Conservation (phyloP, 2,113 vertebrate genomes). For the Eublepharis macularius region DNA sequence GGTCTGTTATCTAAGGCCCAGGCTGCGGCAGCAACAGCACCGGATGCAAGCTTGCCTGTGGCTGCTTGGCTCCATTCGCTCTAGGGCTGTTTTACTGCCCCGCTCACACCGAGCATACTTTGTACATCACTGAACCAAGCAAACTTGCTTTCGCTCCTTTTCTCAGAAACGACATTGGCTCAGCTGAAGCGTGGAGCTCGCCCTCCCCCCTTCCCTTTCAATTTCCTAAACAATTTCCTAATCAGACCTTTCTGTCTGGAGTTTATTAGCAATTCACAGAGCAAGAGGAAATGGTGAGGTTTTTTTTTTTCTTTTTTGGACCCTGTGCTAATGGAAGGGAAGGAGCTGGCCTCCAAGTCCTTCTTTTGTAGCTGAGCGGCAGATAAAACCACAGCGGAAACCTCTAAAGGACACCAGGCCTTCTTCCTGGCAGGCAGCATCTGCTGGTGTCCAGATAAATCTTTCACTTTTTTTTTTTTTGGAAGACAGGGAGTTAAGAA, state of each 20-base stretch:
- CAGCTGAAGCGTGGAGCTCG: accelerated
- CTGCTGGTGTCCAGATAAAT: neutral
- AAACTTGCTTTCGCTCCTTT: neutral
- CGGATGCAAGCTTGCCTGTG: no score
- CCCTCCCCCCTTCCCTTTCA: conserved; percentile 52
- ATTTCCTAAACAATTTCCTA: conserved; percentile 72
- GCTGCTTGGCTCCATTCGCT: no score
- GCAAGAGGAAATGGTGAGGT: conserved; percentile 66
- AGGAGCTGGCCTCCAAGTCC: conserved; percentile 26
- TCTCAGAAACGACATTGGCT: neutral
- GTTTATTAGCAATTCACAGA: conserved; percentile 69
- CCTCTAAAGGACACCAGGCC: neutral
- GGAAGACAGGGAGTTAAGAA: neutral
- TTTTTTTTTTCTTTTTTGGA: neutral
- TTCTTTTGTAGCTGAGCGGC: conserved; percentile 24
- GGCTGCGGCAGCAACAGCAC: no score
- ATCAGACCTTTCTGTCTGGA: conserved; percentile 66
- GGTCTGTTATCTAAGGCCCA: no score
- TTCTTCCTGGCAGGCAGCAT: neutral
- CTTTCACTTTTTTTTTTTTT: neutral
- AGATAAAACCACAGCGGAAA: conserved; percentile 31
- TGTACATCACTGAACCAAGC: neutral
- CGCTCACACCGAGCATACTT: no score
- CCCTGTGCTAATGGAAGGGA: conserved; percentile 41
- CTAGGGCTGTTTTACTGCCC: no score